Base-by-base conservation (phyloP, 2,113 vertebrate genomes). In the Perca fluviatilis region DNA sequence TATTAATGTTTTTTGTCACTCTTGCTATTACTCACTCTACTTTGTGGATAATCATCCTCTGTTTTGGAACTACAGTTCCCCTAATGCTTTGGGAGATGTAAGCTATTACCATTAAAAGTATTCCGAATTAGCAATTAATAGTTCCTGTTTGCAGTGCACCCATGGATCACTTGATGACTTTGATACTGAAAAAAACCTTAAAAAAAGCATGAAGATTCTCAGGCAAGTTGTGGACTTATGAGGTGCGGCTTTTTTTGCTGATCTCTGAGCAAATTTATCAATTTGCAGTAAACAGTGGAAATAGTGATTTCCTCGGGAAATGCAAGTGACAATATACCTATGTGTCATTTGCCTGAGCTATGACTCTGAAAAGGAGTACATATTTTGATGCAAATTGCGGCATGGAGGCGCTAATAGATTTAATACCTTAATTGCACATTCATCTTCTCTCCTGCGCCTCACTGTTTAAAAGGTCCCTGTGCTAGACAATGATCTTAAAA, bases 391-490 rank as follows among this genome's bases (percentile, higher is more conserved):
- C 30, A 79, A 53, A 79, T 27, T 60, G 40, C 5, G 3, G 61
- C 40, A 21, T 57, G 8, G 8, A 9, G 43, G 19, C 5, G 4
- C 43, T n/a, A 46, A 61, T 36, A 23, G 43, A 58, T 61, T 67
- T 76, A 66, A 65, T 36, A 60, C 2, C 10, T 25, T 57, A 57
- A 74, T 71, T 77, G 33, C 13, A 40, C 49, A 82, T 85, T 76
- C 63, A 65, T 70, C 57, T 83, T n/a, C 46, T 33, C 47, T n/a
- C 8, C 19, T 46, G 30, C 23, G 11, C 64, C 33, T n/a, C 40
- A 57, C 8, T 40, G 62, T 84, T 75, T 51, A 51, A 76, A 81
- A 64, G 13, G 40, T 10, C 40, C 33, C 3, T 43, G 18, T 70
- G 30, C 51, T n/a, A 1, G 40, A 80, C 60, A 64, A 46, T 63